Evolutionary conservation across 2,888 invertebrate genomes (phyloP), one percentile per base, ranked within the genome.

Genomic region (Lochmaea capreae): DNA sequence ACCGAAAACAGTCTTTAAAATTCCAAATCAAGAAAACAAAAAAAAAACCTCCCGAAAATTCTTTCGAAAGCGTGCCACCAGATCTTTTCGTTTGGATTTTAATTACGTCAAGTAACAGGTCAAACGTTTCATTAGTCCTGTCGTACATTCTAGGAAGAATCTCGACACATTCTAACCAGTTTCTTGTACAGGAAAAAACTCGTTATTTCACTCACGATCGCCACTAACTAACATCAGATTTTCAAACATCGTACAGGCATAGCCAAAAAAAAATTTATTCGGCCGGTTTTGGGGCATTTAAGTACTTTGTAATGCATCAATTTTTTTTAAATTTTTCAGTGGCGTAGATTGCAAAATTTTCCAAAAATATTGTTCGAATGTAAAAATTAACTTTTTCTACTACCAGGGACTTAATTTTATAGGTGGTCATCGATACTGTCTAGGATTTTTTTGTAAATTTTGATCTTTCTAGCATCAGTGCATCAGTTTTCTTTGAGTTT

Each of bases 161-260:
- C 67, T 67, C 67, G 18, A 67, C 67, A 67, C 67, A 67, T 59
- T 67, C 67, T 67, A 67, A 67, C 67, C 67, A 59, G 67, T 67
- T 67, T 59, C 59, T 67, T 67, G 43, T 59, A 12, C 9, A 12
- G 3, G 14, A 52, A 67, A 67, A 67, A 59, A 67, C 22, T 46
- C 49, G 22, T 59, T 71, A 71, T 71, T 71, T 71, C 18, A 61
- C 42, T 71, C 73, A 69, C 70, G 70, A 73, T 70, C 62, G 52
- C 49, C 16, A 61, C 70, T 62, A 74, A 74, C 73, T 62, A 74
- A 67, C 67, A n/a, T 58, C 67, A 59, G 59, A 67, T 67, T 67
- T 67, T 67, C 59, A 67, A 67, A 67, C 43, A 43, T 67, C 16
- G 49, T 66, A 54, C 54, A 39, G 33, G 14, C 52, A 66, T 12